These are phyloP conservation scores for Artibeus lituratus DNA, from an alignment of 2,797 vertebrate species.

Conservation along the genomic window DNA sequence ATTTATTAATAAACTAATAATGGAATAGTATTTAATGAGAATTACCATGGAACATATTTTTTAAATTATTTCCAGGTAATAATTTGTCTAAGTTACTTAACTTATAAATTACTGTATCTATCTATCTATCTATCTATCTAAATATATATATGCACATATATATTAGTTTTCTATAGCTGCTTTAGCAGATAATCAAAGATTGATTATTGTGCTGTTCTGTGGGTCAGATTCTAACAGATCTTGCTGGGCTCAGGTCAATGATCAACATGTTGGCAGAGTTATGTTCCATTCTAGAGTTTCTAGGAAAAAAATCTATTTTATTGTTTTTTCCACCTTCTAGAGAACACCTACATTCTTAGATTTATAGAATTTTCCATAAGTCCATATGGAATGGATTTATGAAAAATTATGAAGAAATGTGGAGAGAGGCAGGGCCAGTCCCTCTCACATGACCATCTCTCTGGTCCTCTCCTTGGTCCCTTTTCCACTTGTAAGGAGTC, in stretches of 20 bases:
- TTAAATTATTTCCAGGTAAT: neutral
- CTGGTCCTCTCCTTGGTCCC: neutral
- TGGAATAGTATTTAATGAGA: neutral
- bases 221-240: neutral
- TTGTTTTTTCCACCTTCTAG: neutral
- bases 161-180: neutral
- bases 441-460: neutral
- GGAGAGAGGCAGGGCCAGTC: neutral
- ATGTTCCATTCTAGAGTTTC: neutral
- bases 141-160: neutral
- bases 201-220: neutral
- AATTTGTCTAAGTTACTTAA: neutral
- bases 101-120: neutral
- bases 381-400: too few relatives aligned
- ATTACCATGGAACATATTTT: neutral
- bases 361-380: too few relatives aligned
- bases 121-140: neutral
- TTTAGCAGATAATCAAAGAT: neutral
- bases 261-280: neutral
- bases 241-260: neutral
- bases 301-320: neutral
- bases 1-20: neutral
- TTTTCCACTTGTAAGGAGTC: neutral
- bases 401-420: too few relatives aligned
- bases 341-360: neutral